Conservation (phyloP, 92 coral and sea anemone genomes). For the Epizoanthus scotinus region DNA sequence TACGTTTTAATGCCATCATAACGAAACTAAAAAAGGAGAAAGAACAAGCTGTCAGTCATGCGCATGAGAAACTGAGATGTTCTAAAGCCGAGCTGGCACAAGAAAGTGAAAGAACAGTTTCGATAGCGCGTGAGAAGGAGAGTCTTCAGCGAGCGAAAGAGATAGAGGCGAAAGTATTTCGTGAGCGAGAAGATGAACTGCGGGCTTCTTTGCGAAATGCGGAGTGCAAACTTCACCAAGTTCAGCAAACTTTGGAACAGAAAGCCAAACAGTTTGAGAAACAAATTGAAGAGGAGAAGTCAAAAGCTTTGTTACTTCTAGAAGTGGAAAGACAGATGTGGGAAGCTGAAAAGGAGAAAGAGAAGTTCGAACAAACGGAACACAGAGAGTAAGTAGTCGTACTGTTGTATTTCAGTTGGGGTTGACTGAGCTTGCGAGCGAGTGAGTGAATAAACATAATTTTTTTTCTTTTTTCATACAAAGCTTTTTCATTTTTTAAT, state of each 20-base stretch:
- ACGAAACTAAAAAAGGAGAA: conserved; percentile 83
- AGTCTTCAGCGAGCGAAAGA: conserved; percentile 52
- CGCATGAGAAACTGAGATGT: conserved; percentile 66
- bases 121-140: conserved; percentile 65
- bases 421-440: too few species aligned
- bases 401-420: too few species aligned
- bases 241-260: conserved; percentile 51
- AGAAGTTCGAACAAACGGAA: conserved; percentile 31
- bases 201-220: conserved; percentile 44
- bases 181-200: conserved; percentile 59
- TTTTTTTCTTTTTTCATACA: too few species aligned
- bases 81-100: conserved; percentile 49
- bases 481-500: too few species aligned
- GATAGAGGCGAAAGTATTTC: conserved; percentile 41
- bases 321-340: conserved; percentile 90
- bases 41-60: conserved; percentile 71
- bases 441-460: too few species aligned
- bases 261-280: conserved; percentile 66
- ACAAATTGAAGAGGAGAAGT: conserved; percentile 73
- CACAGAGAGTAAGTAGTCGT: conserved; percentile 57
- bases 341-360: conserved; percentile 71
- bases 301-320: conserved; percentile 63
- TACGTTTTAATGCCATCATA: conserved; percentile 86
- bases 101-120: conserved; percentile 54
- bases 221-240: conserved; percentile 62